These are phyloP conservation scores for Gryllus longicercus DNA, from an alignment of 2,888 invertebrate genomes.

Conservation along the genomic window DNA sequence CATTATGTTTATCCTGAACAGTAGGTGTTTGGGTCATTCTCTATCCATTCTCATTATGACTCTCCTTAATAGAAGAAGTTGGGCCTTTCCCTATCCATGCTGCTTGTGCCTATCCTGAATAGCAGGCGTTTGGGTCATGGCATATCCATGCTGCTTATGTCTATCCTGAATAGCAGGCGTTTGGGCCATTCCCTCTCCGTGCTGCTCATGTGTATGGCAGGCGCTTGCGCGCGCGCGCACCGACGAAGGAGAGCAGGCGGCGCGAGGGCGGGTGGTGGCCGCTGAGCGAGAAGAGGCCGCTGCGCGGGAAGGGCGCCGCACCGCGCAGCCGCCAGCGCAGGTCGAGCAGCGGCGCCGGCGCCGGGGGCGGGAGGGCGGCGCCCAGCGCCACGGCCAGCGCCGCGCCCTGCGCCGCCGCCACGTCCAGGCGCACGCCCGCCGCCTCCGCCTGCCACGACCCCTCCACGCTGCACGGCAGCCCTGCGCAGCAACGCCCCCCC, in stretches of 20 bases:
- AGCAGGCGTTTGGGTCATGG: too few species aligned
- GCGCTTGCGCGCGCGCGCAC: not conserved
- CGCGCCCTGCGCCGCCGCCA: not conserved
- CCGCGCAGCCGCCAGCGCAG: not conserved
- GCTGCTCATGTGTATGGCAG: not conserved
- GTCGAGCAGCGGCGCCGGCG: not conserved
- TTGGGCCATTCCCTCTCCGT: too few species aligned
- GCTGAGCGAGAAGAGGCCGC: not conserved
- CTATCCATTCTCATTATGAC: too few species aligned
- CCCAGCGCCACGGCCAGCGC: not conserved
- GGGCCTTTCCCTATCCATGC: too few species aligned
- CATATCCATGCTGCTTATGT: too few species aligned
- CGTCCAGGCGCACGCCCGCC: constrained; percentile 17
- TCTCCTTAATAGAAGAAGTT: too few species aligned
- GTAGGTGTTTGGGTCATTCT: too few species aligned
- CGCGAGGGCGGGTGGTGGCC: not conserved
- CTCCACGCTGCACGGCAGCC: not conserved
- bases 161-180: too few species aligned
- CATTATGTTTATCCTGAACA: too few species aligned
- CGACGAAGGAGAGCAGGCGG: not conserved
- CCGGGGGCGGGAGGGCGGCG: not conserved
- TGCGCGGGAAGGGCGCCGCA: not conserved
- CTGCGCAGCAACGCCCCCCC: not conserved
- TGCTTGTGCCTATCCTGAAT: too few species aligned
- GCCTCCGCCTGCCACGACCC: not conserved